These are phyloP conservation scores for Notolabrus celidotus DNA, from an alignment of 2,797 vertebrate genomes.

Conservation along the genomic window DNA sequence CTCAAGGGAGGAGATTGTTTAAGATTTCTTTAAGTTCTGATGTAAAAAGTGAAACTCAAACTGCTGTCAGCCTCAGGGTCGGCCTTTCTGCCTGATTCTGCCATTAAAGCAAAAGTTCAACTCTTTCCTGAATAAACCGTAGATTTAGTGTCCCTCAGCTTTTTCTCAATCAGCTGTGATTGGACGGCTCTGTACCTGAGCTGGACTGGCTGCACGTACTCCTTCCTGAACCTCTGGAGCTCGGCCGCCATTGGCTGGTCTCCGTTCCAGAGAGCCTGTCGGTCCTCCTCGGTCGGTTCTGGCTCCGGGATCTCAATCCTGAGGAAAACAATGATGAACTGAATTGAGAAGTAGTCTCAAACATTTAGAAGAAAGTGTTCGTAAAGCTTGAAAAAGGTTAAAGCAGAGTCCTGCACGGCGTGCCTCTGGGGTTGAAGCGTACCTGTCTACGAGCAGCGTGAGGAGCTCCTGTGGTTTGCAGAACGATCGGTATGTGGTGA, in stretches of 20 bases:
- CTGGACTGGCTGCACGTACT: constrained; percentile 98
- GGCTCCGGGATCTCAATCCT: constrained; percentile 98
- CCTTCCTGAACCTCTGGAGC: constrained; percentile 96
- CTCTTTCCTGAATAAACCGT: no score
- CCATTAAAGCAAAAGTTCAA: no score
- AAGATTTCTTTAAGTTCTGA: no score
- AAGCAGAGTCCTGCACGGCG: no score
- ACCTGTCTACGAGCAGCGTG: constrained; percentile 94
- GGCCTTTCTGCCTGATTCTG: no score
- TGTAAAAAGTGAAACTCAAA: no score
- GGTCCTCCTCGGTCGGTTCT: constrained; percentile 94
- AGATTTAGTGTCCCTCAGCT: no score
- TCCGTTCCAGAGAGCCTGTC: constrained; percentile 93
- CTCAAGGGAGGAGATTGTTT: no score
- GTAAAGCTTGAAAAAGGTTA: neutral
- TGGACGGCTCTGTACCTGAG: constrained; percentile 87
- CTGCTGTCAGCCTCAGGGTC: no score
- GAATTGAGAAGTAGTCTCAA: neutral
- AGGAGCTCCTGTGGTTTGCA: constrained; percentile 97
- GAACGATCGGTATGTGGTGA: constrained; percentile 98
- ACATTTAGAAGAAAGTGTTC: neutral
- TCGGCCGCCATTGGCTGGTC: constrained; percentile 95
- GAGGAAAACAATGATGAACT: constrained; percentile 12
- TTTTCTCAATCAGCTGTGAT: neutral
- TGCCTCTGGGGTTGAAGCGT: constrained; percentile 17